Conservation (phyloP, 2,888 invertebrate species). For the Gibbula magus region DNA sequence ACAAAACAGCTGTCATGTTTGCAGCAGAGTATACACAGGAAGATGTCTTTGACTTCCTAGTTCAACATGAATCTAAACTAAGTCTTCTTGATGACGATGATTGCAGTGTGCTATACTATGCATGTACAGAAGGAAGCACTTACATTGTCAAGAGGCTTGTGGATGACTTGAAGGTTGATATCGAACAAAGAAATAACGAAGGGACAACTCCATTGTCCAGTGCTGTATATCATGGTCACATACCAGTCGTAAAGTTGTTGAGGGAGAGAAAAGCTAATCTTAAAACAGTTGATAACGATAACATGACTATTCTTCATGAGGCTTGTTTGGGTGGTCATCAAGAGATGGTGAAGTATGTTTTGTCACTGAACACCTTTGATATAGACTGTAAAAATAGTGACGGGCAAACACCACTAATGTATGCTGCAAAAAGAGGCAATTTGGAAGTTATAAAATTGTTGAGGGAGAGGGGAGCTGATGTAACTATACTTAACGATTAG, state of each 20-base stretch:
- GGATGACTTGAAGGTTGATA: no score
- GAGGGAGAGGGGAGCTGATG: not conserved
- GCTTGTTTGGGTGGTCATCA: not conserved
- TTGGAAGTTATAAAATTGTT: not conserved
- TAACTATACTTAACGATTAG: no score
- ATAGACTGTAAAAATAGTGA: not conserved
- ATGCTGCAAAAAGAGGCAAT: not conserved
- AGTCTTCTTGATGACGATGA: not conserved
- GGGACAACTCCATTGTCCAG: no score
- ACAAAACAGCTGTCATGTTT: not conserved
- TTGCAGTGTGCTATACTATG: not conserved
- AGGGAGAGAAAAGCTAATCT: no score
- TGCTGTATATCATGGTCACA: no score
- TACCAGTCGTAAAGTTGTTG: no score
- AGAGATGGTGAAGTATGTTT: not conserved
- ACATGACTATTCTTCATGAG: not conserved
- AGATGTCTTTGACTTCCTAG: not conserved
- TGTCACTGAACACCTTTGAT: not conserved
- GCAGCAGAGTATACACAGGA: not conserved
- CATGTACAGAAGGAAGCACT: no score
- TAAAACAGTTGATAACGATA: no score
- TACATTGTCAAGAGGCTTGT: no score
- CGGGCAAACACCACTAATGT: not conserved
- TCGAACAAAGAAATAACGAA: no score
- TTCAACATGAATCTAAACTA: not conserved